Base-by-base conservation (phyloP, 2,797 vertebrate genomes). In the Amblyopsis hoosieri region DNA sequence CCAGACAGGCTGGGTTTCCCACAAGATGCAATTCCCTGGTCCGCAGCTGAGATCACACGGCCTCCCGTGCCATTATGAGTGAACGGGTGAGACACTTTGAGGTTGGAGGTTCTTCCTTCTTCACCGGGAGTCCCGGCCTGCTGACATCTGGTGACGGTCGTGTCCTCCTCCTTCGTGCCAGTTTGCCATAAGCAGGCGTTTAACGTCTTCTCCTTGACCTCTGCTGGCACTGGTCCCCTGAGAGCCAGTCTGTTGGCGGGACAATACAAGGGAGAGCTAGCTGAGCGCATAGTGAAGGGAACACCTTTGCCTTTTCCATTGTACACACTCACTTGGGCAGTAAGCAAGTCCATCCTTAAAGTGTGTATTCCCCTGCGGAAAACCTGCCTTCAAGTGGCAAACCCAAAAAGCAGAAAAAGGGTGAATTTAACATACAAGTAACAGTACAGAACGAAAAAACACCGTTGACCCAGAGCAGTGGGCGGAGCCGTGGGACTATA, bases 281-380 rank as follows among this genome's bases (percentile, higher is more conserved):
- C 90, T 2, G 92, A 87, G 64, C 85, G 87, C 50, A 92, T 67
- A 23, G 82, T 90, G 67, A 92, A 91, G 60, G 23, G 76, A 0
- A 59, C 48, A 50, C 62, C 69, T 17, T 76, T 60, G 60, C 53
- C 55, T 55, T 49, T 64, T 9, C 56, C 66, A 51, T 56, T 60
- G 75, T 67, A 49, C 51, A 82, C 76, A 57, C 57, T 72, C 65
- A 49, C 62, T 67, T 71, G 55, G 56, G 59, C 13, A 12, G 74
- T 68, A 50, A 79, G 74, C 60, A 71, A 62, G 63, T 89, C 74
- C 71, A 87, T 86, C 67, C 62, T 67, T 69, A 79, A 81, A 84
- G 76, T 82, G 72, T 83, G 69, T 80, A 84, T 80, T 45, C 57
- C 81, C 58, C 54, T 66, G 67, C 66, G 79, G 71, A 15, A 45